Evolutionary conservation across 92 coral and sea anemone genomes (phyloP).

Genomic region (Porites cylindrica): DNA sequence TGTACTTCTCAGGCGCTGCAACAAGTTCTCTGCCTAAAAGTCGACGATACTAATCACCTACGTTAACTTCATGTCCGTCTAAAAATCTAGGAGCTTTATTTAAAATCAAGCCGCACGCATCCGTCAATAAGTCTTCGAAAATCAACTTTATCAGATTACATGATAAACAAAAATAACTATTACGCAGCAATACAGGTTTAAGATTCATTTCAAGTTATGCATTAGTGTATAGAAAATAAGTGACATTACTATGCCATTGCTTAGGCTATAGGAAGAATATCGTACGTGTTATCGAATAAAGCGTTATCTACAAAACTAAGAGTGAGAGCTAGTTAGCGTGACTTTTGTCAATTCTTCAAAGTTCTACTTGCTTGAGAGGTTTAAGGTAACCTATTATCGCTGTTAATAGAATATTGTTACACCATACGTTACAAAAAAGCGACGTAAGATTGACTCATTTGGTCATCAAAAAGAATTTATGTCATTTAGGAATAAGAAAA

Average conservation of each 20-base stretch:
- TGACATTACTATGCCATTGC: no score
- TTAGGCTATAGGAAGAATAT: neutral
- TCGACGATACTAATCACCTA: constrained; percentile 24
- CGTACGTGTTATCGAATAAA: constrained; percentile 2
- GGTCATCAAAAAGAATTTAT: neutral
- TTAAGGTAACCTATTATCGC: neutral
- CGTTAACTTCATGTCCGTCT: neutral
- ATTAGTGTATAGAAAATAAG: neutral
- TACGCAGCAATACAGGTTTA: no score
- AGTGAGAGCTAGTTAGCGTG: neutral
- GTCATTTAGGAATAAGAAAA: neutral
- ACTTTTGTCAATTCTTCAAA: neutral
- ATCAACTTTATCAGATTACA: no score
- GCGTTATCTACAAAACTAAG: neutral
- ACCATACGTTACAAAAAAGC: neutral
- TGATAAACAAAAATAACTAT: no score
- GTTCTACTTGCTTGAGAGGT: neutral
- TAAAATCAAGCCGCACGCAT: neutral
- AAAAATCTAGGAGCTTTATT: neutral
- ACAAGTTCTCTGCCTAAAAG: constrained; percentile 28
- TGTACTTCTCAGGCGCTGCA: constrained; percentile 15
- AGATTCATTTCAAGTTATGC: no score
- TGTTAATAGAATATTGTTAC: neutral
- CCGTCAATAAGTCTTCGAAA: neutral
- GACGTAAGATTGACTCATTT: neutral